These are phyloP conservation scores for Notiomystis cincta DNA, from an alignment of 2,113 vertebrate genomes.

Conservation along the genomic window DNA sequence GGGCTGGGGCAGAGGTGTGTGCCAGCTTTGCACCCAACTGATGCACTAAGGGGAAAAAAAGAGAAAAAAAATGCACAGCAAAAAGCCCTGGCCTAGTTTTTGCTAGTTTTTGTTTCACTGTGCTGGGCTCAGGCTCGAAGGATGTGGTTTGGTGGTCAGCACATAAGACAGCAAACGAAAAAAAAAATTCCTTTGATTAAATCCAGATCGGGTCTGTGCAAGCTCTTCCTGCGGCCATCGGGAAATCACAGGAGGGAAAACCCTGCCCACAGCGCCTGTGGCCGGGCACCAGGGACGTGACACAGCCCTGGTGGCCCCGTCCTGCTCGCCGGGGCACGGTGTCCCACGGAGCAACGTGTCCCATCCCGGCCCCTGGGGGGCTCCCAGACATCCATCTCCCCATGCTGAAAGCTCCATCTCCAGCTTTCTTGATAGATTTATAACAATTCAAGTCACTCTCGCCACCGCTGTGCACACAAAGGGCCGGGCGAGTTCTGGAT, in stretches of 20 bases:
- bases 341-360: fast-evolving
- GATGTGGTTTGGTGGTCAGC: constrained; percentile 69
- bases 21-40: not conserved
- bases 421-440: not conserved
- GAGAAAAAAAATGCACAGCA: not conserved
- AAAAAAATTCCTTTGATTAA: constrained; percentile 49
- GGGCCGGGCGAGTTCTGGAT: not conserved
- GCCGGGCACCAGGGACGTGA: not conserved
- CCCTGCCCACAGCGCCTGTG: not conserved
- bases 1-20: not conserved
- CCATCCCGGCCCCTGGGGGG: fast-evolving
- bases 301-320: not conserved
- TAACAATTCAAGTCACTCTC: not conserved
- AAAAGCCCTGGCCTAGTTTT: constrained; percentile 62
- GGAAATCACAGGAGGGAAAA: constrained; percentile 45
- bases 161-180: not conserved
- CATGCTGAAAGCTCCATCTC: fast-evolving
- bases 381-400: not conserved
- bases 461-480: fast-evolving
- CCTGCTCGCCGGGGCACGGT: fast-evolving
- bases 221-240: not conserved
- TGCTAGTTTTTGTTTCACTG: constrained; percentile 58
- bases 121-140: constrained; percentile 23
- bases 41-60: not conserved
- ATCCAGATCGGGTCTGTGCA: not conserved